phyloP scores from a whole-genome alignment of 2,888 invertebrate species.

The Acanthopleura granulata region DNA sequence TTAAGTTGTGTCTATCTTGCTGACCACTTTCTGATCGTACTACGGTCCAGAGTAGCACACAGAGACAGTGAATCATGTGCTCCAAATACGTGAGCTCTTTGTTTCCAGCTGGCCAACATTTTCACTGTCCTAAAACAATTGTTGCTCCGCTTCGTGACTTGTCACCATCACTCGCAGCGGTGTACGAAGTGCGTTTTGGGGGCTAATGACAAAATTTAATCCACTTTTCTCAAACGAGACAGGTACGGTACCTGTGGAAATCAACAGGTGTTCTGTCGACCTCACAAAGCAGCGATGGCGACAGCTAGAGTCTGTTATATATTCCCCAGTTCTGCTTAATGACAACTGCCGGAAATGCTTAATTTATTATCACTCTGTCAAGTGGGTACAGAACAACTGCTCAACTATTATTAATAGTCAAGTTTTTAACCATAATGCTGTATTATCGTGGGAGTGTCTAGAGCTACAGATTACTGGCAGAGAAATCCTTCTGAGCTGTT shows the following conservation, averaged over 20 bases:
- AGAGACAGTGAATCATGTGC: background rate
- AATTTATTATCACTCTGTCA: no score
- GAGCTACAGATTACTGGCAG: no score
- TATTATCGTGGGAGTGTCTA: no score
- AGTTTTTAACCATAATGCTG: no score
- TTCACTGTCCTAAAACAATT: background rate
- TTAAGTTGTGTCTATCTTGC: background rate
- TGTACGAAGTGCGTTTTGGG: background rate
- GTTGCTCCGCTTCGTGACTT: background rate
- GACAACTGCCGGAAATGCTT: no score
- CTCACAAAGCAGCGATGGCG: background rate
- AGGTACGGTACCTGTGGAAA: background rate
- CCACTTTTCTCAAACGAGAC: background rate
- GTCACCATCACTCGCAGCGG: background rate
- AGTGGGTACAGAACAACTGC: no score
- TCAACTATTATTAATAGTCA: no score
- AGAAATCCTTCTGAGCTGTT: no score
- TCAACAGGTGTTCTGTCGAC: background rate
- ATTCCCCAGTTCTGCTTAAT: no score
- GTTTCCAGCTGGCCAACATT: background rate
- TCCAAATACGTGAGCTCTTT: constrained; percentile 2
- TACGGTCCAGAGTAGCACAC: background rate
- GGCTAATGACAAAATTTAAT: background rate
- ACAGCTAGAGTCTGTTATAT: no score
- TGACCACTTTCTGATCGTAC: background rate